Percentiles rank a stretch among this genome's conserved stretches.
These are phyloP conservation scores for Diachrysia chrysitis DNA, from an alignment of 2,888 invertebrate species.

Conservation along the genomic window DNA sequence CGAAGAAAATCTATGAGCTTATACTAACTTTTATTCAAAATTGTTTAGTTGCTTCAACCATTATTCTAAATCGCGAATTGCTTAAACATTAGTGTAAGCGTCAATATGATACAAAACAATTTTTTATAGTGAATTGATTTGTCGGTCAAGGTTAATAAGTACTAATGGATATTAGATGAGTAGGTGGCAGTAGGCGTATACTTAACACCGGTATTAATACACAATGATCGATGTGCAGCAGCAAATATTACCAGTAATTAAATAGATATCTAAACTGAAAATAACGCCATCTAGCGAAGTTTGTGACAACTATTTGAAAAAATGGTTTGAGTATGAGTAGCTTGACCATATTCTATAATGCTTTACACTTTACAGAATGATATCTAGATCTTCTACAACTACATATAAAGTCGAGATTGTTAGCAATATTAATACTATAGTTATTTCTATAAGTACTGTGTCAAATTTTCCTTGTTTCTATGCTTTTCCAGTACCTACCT, in stretches of 20 bases:
- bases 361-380: too few relatives aligned
- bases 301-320: not conserved
- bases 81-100: not conserved
- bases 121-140: slow-evolving; percentile 13
- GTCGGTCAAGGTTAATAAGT: slow-evolving; percentile 61
- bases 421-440: too few relatives aligned
- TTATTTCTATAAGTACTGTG: too few relatives aligned
- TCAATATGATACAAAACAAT: not conserved
- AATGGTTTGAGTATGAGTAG: not conserved
- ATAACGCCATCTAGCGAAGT: slow-evolving; percentile 41
- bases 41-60: too few relatives aligned
- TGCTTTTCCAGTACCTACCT: too few relatives aligned
- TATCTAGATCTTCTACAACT: too few relatives aligned
- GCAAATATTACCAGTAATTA: not conserved
- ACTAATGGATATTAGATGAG: slow-evolving; percentile 35
- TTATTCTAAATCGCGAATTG: too few relatives aligned
- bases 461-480: too few relatives aligned
- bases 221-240: slow-evolving; percentile 7
- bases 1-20: not conserved
- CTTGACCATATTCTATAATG: too few relatives aligned
- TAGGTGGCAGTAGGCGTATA: slow-evolving; percentile 49
- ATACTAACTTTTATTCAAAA: not conserved
- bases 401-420: too few relatives aligned
- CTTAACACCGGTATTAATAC: slow-evolving; percentile 40
- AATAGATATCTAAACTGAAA: slow-evolving; percentile 6